Percentiles rank a stretch among this genome's conserved stretches.
Evolutionary conservation across 1,140 invertebrate species (phyloP).

Genomic region (Drosophila tropicalis): DNA sequence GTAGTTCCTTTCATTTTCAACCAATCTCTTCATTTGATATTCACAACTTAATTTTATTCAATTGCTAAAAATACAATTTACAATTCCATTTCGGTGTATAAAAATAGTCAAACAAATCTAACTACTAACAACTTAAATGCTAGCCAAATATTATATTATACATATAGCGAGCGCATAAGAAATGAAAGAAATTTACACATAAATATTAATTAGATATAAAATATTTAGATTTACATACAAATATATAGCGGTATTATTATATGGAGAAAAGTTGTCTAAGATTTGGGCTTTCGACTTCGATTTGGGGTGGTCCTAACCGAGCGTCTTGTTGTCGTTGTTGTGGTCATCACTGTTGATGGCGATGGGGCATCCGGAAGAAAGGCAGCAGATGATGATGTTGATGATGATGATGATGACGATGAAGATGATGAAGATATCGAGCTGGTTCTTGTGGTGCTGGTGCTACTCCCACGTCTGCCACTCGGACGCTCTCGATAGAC

Average conservation of each 20-base stretch:
- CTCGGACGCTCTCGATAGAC: constrained; percentile 71
- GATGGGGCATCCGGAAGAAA: constrained; percentile 4
- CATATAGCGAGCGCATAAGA: constrained; percentile 54
- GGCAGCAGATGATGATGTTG: constrained; percentile 10
- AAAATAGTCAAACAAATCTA: constrained; percentile 73
- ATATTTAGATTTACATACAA: neutral
- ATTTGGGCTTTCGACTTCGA: constrained; percentile 75
- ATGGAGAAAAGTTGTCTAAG: constrained; percentile 48
- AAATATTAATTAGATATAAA: constrained; percentile 41
- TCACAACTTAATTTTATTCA: constrained; percentile 72
- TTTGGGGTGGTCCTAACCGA: constrained; percentile 61
- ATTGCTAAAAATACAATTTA: constrained; percentile 66
- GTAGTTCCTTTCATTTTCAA: neutral
- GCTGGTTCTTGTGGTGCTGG: constrained; percentile 27
- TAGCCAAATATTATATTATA: constrained; percentile 63
- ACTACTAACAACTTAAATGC: constrained; percentile 65
- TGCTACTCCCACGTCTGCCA: constrained; percentile 25
- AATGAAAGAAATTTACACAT: constrained; percentile 33
- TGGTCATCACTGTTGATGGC: constrained; percentile 15
- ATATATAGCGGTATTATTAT: constrained; percentile 32
- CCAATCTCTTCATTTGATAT: constrained; percentile 5
- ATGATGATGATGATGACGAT: constrained; percentile 21
- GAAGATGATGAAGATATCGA: constrained; percentile 28
- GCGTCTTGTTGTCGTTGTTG: constrained; percentile 45
- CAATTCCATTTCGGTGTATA: constrained; percentile 52